Conservation (phyloP, 2,797 vertebrate species). For the Cygnus olor region DNA sequence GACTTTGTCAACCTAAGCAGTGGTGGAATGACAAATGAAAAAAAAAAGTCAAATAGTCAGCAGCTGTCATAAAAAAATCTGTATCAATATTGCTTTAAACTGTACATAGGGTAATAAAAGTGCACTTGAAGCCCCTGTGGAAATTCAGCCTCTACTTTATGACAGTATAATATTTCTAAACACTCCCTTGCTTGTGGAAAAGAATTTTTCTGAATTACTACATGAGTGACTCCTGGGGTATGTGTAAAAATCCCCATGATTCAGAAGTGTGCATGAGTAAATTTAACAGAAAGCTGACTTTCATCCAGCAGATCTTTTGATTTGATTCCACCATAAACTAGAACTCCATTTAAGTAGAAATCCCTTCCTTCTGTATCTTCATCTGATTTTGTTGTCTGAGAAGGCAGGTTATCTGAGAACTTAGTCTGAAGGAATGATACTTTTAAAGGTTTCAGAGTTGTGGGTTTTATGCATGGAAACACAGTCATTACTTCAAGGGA, state of each 20-base stretch:
- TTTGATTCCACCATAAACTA: neutral
- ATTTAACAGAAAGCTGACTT: neutral
- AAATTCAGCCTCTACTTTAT: slow-evolving; percentile 28
- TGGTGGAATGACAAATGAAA: neutral
- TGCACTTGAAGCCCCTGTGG: neutral
- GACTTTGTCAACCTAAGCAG: neutral
- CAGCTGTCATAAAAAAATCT: neutral
- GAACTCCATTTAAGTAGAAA: neutral
- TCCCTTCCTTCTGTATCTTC: neutral
- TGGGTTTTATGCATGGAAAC: neutral
- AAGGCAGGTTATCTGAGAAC: neutral
- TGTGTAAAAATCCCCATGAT: neutral
- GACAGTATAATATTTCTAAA: neutral
- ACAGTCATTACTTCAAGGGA: neutral
- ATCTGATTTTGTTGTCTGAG: neutral
- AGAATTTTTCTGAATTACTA: neutral
- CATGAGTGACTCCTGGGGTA: neutral
- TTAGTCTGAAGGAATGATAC: neutral
- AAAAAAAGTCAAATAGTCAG: neutral
- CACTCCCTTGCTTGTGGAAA: neutral
- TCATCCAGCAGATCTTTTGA: neutral
- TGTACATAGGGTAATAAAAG: neutral
- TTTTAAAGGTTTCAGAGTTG: neutral
- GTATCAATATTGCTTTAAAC: neutral
- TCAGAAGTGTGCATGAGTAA: neutral